Evolutionary conservation across 2,888 invertebrate genomes (phyloP), one percentile per base, ranked within the genome.

Genomic region (Agrilus biguttatus): DNA sequence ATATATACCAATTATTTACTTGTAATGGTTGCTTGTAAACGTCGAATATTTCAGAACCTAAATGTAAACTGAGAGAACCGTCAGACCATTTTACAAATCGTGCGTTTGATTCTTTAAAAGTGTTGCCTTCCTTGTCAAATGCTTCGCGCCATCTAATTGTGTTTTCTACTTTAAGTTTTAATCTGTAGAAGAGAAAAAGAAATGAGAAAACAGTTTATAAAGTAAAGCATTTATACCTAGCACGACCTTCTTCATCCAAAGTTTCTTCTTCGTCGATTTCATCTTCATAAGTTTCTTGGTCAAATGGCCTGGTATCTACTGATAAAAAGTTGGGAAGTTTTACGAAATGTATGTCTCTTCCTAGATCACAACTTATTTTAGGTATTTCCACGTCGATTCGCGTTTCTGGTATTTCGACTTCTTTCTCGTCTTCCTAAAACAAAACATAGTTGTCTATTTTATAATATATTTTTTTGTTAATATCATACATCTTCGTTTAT

Each of bases 201-300:
- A 34, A 4, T 33, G 8, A 37, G 14, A 28, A 28, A 28, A 10
- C 10, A 10, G 10, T 28, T 17, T 35, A 28, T 21, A 28, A 28
- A 8, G 28, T 28, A 10, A 10, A 8, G 8, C 10, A 28, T 28
- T 39, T 48, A 56, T 51, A 78, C 76, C 87, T 77, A 6, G 90
- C 88, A 46, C 96, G 74, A 57, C 97, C 98, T 70, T 98, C 98
- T 59, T 98, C 97, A 60, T 99, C 97, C 53, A 95, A 69, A 0
- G 91, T 90, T 63, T 96, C 96, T 63, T 97, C 96, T 55, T 98
- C 97, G 60, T 98, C 97, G 51, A 96, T 90, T 70, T 98, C 98
- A 67, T 97, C 96, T 63, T 98, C 97, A 62, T 97, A 98, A 0
- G 90, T 89, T 47, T 80, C 83, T 0, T 83, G 80, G 61, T 97